A percentile compares a stretch with the other conserved stretches of the same genome.
Evolutionary conservation across 2,888 invertebrate genomes (phyloP).

Genomic region (Callinectes sapidus): DNA sequence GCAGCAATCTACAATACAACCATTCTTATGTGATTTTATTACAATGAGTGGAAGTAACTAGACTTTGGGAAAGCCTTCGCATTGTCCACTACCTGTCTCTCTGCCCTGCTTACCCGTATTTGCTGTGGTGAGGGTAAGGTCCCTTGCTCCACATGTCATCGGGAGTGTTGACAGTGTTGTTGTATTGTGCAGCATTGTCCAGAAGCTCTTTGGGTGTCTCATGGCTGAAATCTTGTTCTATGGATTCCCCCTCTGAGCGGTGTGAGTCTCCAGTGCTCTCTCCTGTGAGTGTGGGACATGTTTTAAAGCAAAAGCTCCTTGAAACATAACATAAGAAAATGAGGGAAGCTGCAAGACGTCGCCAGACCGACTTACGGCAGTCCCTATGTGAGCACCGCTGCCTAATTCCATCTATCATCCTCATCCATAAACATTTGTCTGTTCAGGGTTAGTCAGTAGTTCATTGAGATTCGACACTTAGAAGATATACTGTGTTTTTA

Average conservation of each 20-base stretch:
- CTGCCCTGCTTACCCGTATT: constrained; percentile 17
- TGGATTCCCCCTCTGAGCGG: not conserved
- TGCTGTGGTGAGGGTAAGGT: constrained; percentile 55
- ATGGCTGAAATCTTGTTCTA: not conserved
- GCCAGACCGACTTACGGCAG: no score
- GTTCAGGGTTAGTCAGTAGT: not conserved
- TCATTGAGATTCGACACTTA: not conserved
- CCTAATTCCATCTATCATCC: no score
- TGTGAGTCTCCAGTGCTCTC: not conserved
- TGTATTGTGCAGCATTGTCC: constrained; percentile 45
- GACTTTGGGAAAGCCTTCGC: not conserved
- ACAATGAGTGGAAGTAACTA: not conserved
- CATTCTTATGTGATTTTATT: not conserved
- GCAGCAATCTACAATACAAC: not conserved
- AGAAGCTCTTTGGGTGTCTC: constrained; percentile 53
- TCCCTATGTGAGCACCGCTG: no score
- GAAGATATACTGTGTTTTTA: not conserved
- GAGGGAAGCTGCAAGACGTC: no score
- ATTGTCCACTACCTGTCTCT: not conserved
- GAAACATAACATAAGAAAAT: no score
- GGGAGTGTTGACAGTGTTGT: constrained; percentile 13
- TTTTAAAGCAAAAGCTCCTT: not conserved
- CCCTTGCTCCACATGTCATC: constrained; percentile 57
- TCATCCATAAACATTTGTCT: not conserved
- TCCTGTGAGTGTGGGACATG: not conserved